Conservation (phyloP, 2,888 invertebrate genomes). For the Hirtodrosophila alboralis region DNA sequence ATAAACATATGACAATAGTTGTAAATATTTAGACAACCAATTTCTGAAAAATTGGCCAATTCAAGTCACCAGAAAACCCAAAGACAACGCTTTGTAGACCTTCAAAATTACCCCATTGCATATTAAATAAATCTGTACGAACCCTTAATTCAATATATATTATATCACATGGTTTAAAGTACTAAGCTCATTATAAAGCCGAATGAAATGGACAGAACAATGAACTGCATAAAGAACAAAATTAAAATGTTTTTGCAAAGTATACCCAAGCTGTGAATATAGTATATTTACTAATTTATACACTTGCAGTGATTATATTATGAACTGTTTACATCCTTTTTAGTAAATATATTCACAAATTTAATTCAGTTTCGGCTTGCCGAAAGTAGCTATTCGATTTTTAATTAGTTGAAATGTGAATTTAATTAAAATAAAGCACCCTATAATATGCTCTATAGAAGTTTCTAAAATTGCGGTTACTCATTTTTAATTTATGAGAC, state of each 20-base stretch:
- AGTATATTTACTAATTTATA: neutral
- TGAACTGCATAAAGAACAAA: neutral
- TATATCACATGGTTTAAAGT: slow-evolving; percentile 55
- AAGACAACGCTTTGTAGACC: neutral
- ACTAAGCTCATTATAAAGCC: slow-evolving; percentile 21
- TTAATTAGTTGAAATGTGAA: neutral
- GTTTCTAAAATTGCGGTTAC: slow-evolving; percentile 2
- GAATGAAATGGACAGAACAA: slow-evolving; percentile 14
- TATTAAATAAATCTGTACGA: slow-evolving; percentile 16
- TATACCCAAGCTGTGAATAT: neutral
- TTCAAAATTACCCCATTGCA: neutral
- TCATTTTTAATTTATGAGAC: neutral
- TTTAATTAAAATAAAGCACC: slow-evolving; percentile 1
- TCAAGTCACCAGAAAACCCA: too few species aligned
- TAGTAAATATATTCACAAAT: neutral
- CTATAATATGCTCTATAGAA: neutral
- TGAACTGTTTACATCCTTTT: too few species aligned
- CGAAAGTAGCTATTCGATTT: neutral
- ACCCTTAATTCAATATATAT: slow-evolving; percentile 50
- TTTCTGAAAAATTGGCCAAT: too few species aligned
- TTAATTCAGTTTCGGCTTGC: neutral
- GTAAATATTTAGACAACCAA: too few species aligned
- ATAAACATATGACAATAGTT: too few species aligned
- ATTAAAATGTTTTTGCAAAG: neutral
- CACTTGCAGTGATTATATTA: neutral